Evolutionary conservation across 2,888 invertebrate genomes (phyloP).

Genomic region (Plagodis pulveraria): DNA sequence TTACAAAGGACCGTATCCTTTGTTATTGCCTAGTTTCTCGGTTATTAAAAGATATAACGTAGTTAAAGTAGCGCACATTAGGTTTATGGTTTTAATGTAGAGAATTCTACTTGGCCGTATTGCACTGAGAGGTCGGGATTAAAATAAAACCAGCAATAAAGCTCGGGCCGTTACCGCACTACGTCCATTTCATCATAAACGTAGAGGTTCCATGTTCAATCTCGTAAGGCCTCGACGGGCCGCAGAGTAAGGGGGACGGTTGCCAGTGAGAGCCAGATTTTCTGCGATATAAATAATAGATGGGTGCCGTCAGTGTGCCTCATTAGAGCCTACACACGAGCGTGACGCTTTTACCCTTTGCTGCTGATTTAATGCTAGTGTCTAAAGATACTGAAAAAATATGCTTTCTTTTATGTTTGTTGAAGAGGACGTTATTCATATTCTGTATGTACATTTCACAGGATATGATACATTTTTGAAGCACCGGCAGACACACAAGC

Average conservation of each 20-base stretch:
- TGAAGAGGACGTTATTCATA: no score
- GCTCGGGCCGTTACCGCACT: constrained; percentile 7
- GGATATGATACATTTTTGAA: no score
- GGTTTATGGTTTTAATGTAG: constrained; percentile 22
- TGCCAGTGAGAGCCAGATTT: constrained; percentile 42
- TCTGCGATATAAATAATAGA: constrained; percentile 52
- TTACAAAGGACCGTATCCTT: constrained; percentile 16
- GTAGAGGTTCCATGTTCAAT: constrained; percentile 31
- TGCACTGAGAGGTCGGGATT: constrained; percentile 22
- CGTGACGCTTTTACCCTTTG: constrained; percentile 32
- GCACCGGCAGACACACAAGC: no score
- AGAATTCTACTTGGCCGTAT: constrained; percentile 13
- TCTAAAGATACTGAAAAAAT: constrained; percentile 13
- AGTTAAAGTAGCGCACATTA: constrained; percentile 16
- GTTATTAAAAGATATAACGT: constrained; percentile 24
- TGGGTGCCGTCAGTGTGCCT: constrained; percentile 41
- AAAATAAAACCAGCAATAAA: constrained; percentile 26
- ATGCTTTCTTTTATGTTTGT: constrained; percentile 1
- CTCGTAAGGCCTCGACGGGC: constrained; percentile 15
- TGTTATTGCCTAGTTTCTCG: constrained; percentile 12
- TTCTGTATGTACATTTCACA: no score
- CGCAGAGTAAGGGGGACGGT: constrained; percentile 27
- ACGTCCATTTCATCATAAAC: constrained; percentile 30
- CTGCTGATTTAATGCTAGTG: constrained; percentile 6
- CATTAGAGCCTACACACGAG: constrained; percentile 41